Base-by-base conservation (phyloP, 2,888 invertebrate species). In the Adelphocoris suturalis region DNA sequence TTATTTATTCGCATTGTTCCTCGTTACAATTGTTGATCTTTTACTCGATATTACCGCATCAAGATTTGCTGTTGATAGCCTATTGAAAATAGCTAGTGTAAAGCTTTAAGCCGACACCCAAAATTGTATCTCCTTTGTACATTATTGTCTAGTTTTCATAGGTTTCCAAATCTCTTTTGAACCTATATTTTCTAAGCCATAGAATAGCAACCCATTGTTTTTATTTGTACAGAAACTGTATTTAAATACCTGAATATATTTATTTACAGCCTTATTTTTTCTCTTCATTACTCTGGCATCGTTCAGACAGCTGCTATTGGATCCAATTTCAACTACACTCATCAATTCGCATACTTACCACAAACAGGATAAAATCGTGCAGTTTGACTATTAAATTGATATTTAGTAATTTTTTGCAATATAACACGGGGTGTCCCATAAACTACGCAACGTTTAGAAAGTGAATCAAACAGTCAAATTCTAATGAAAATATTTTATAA, bases 1-100 rank as follows among this genome's bases (percentile, higher is more conserved):
- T 86, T 86, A 86, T 86, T 86, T 76, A 86, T 86, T 86, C 75
- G 68, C 47, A 86, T 86, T 76, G 86, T 86, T 86, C 76, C 86
- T 86, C 86, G 86, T 86, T 86, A 75, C 85, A 86, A 19, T 86
- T 76, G 86, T 86, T 86, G 68, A 86, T 28, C 46, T 85, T 85
- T 85, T 85, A 57, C 61, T 85, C 85, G 19, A 82, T 82, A 19
- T 47, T 78, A 47, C 78, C n/a, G 47, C 78, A 14, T 78, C 78
- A 46, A 78, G 16, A 46, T 78, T 19, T 78, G 37, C 78, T 78
- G 78, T 78, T 78, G 37, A 47, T 47, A 37, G 76, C 28, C 78
- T 78, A 78, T 47, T 78, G 11, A 27, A 78, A 68, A 68, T 68
- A 68, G 68, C 68, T 68, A 68, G 68, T 68, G 68, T 68, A 68